Percentiles rank a stretch among this genome's conserved stretches.
Conservation (phyloP, 2,888 invertebrate genomes). For the Phengaris alcon region DNA sequence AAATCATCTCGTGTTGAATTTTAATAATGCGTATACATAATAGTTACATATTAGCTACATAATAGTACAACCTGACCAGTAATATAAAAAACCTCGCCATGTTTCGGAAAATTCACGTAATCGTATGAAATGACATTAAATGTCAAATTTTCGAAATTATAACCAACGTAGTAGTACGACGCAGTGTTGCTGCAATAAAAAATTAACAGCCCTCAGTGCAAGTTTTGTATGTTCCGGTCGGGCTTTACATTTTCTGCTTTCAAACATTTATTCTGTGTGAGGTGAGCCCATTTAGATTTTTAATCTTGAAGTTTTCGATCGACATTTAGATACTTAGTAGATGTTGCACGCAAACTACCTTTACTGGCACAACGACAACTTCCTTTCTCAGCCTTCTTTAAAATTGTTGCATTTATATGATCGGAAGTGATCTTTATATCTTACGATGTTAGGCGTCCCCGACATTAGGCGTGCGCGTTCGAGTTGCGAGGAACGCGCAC, state of each 20-base stretch:
- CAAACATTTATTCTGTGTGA: neutral
- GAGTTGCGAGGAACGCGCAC: too few relatives aligned
- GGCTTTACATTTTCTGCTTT: neutral
- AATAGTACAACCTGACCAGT: too few relatives aligned
- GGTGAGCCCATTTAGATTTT: neutral
- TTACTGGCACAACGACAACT: constrained; percentile 6
- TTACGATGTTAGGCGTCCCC: neutral
- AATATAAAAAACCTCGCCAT: too few relatives aligned
- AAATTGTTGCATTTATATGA: neutral
- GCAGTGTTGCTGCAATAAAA: constrained; percentile 1
- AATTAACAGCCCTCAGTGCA: neutral
- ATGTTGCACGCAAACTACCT: constrained; percentile 27
- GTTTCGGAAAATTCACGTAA: too few relatives aligned
- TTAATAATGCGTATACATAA: neutral
- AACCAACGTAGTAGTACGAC: too few relatives aligned
- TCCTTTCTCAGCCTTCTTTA: neutral
- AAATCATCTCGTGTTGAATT: neutral
- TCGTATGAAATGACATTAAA: too few relatives aligned
- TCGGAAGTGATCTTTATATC: neutral
- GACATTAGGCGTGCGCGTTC: too few relatives aligned
- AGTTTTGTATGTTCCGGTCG: neutral
- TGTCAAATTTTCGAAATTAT: too few relatives aligned
- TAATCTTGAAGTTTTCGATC: neutral
- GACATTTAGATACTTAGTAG: constrained; percentile 6
- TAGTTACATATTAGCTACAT: too few relatives aligned